Percentiles rank a stretch among this genome's conserved stretches.
Evolutionary conservation across 2,888 invertebrate species (phyloP).

Genomic region (Cerastis rubricosa): DNA sequence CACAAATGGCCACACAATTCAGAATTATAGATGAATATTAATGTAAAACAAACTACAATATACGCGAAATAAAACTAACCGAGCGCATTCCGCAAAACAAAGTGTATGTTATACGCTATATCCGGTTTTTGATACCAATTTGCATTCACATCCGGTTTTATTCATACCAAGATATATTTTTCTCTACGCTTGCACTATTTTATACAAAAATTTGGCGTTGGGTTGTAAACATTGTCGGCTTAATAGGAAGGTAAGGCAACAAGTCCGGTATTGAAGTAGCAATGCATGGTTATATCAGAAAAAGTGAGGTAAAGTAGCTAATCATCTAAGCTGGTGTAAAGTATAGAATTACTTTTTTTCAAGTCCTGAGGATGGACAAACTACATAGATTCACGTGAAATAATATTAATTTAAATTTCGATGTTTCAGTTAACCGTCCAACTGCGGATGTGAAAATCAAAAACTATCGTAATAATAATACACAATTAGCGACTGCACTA

Average conservation of each 20-base stretch:
- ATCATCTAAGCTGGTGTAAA: no score
- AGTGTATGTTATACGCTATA: conserved; percentile 52
- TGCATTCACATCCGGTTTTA: conserved; percentile 64
- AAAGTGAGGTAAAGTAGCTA: background rate
- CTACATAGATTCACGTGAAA: no score
- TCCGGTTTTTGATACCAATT: conserved; percentile 67
- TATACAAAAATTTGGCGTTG: background rate
- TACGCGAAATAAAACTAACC: conserved; percentile 33
- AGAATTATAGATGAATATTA: conserved; percentile 14
- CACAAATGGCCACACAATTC: conserved; percentile 15
- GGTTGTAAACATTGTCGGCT: background rate
- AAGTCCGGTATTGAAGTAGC: background rate
- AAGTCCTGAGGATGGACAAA: background rate
- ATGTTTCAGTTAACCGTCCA: background rate
- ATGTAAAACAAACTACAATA: conserved; percentile 26
- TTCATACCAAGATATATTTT: conserved; percentile 16
- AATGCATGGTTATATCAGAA: background rate
- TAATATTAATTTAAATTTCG: background rate
- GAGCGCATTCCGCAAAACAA: conserved; percentile 57
- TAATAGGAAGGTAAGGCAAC: no score
- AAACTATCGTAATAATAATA: conserved; percentile 2
- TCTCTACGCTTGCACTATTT: background rate
- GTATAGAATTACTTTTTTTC: no score
- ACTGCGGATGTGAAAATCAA: background rate
- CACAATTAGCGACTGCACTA: background rate